Conservation (phyloP, 2,888 invertebrate genomes). For the Fissipunctia ypsillon region DNA sequence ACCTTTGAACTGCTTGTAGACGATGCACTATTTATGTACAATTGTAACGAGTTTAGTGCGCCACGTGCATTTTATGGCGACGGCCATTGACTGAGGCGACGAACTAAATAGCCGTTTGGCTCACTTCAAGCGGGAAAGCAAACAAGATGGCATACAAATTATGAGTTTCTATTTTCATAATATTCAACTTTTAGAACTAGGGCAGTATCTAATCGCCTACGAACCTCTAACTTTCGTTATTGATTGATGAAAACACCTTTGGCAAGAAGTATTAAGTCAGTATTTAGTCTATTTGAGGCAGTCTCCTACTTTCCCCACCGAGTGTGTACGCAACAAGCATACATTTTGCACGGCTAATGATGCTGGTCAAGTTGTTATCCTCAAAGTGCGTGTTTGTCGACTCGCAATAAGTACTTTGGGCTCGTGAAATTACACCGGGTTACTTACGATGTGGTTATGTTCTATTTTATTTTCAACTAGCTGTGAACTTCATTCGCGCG, state of each 20-base stretch:
- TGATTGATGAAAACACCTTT: too few relatives aligned
- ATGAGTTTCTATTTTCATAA: slow-evolving; percentile 1
- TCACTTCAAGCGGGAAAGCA: not conserved
- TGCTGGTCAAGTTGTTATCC: not conserved
- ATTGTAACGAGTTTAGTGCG: slow-evolving; percentile 33
- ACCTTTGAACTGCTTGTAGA: not conserved
- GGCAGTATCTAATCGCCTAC: too few relatives aligned
- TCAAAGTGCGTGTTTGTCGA: not conserved
- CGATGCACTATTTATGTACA: slow-evolving; percentile 29
- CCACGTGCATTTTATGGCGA: slow-evolving; percentile 47
- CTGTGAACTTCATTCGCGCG: too few relatives aligned
- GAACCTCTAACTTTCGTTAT: too few relatives aligned
- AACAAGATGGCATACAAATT: not conserved
- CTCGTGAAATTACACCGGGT: not conserved
- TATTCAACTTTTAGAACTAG: too few relatives aligned
- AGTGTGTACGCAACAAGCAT: not conserved
- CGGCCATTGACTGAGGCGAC: slow-evolving; percentile 45
- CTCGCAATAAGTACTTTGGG: not conserved
- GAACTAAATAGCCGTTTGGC: slow-evolving; percentile 16
- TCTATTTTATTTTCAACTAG: not conserved
- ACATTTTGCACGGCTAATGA: not conserved
- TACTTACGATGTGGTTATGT: not conserved
- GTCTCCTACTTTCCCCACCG: not conserved
- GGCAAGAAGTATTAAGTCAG: not conserved
- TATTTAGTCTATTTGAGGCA: not conserved